Evolutionary conservation across 2,797 vertebrate genomes (phyloP), one percentile per base, ranked within the genome.

Genomic region (Mico argentatus): DNA sequence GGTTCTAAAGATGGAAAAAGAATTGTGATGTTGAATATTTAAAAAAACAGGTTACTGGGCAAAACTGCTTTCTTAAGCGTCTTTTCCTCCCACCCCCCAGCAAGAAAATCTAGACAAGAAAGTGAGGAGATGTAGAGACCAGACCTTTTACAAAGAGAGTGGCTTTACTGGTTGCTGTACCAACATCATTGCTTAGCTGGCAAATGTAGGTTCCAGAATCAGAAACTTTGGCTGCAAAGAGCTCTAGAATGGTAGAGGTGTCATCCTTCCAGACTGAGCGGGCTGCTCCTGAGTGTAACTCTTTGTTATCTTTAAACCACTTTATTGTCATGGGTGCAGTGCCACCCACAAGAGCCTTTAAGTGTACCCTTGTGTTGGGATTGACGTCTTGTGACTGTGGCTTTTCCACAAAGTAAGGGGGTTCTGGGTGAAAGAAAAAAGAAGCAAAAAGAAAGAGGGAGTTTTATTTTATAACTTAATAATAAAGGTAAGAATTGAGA

Each of bases 111-210:
- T 19, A 77, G 95, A 87, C 36, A 95, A 91, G 95, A 86, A 96
- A 22, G 41, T 4, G 27, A 95, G 72, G 61, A 52, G 75, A 95
- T 36, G 26, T 20, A 94, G 94, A 61, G 33, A 95, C 87, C 98
- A 97, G 98, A 99, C 99, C 99, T 99, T 99, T 99, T 36, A 99
- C 99, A 98, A 99, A 99, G 76, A 99, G 99, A 5, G 99, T 94
- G 73, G 99, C 97, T 98, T 99, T 99, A 97, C 99, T 99, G 95
- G 99, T 99, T 77, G 99, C 98, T 41, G 98, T 99, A 73, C 99
- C 99, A 76, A 99, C 99, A 36, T 99, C 99, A 77, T 99, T 99
- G 98, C 99, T 99, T 92, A 99, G 99, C 96, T 99, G 99, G 98
- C 99, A 99, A 95, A 99, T 98, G 97, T 99, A 99, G 44, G 99